Percentiles rank a stretch among this genome's conserved stretches.
These are phyloP conservation scores for Spodoptera litura DNA, from an alignment of 1,140 invertebrate species.

Conservation along the genomic window DNA sequence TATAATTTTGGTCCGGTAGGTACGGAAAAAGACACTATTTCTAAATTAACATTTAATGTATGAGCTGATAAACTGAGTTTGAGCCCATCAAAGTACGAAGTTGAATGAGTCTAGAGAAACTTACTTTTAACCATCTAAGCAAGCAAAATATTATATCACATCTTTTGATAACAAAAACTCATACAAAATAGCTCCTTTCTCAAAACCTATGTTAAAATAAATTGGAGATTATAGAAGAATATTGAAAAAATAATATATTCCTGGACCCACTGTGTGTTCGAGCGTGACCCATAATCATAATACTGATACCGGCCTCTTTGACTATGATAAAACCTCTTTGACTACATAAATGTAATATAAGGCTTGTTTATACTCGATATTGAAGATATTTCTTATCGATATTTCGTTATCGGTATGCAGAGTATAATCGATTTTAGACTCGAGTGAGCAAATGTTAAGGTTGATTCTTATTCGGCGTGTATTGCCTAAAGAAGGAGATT, in stretches of 20 bases:
- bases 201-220: background rate
- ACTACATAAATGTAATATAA: constrained; percentile 1
- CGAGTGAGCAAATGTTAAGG: too few species aligned
- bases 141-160: too few species aligned
- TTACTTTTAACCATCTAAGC: too few species aligned
- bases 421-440: background rate
- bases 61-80: too few species aligned
- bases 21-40: too few species aligned
- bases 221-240: constrained; percentile 12
- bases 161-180: background rate
- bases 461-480: too few species aligned
- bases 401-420: background rate
- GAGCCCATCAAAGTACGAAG: too few species aligned
- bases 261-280: constrained; percentile 6
- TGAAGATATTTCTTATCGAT: background rate
- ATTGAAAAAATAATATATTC: constrained; percentile 18
- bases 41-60: too few species aligned
- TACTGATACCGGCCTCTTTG: constrained; percentile 5
- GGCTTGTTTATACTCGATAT: background rate
- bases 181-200: background rate
- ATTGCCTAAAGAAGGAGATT: too few species aligned
- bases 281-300: constrained; percentile 21
- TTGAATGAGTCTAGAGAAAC: too few species aligned
- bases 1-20: too few species aligned
- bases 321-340: constrained; percentile 6